Percentiles rank a stretch among this genome's conserved stretches.
These are phyloP conservation scores for Patella depressa DNA, from an alignment of 2,888 invertebrate species.

Conservation along the genomic window DNA sequence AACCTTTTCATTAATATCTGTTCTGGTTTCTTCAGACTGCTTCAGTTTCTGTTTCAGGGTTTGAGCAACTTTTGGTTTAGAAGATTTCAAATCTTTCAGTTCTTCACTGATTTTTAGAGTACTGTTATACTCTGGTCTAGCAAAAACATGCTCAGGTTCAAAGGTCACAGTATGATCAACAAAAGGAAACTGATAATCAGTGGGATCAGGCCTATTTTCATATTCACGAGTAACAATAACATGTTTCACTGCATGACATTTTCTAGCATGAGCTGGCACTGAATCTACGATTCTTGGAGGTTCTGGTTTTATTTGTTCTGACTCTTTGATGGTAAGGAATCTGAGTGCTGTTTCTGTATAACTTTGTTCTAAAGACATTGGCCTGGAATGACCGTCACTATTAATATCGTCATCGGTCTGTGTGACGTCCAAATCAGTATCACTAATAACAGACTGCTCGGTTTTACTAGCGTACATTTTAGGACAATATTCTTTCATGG, in stretches of 20 bases:
- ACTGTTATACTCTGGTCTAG: conserved; percentile 63
- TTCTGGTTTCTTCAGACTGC: conserved; percentile 45
- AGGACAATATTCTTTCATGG: conserved; percentile 16
- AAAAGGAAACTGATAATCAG: conserved; percentile 55
- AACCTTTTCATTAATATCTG: conserved; percentile 62
- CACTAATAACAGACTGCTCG: conserved; percentile 38
- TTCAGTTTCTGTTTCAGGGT: conserved; percentile 52
- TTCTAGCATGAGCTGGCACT: not conserved
- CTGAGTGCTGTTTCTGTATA: not conserved
- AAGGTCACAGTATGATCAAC: conserved; percentile 25
- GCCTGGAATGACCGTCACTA: conserved; percentile 15
- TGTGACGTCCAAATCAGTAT: conserved; percentile 20
- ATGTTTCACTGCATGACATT: not conserved
- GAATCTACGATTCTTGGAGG: not conserved
- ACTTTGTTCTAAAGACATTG: conserved; percentile 5
- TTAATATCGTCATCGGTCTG: not conserved
- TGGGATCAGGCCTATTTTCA: conserved; percentile 38
- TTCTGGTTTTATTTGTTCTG: not conserved
- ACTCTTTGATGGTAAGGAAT: not conserved
- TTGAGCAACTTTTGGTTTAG: conserved; percentile 47
- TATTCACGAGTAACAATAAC: conserved; percentile 49
- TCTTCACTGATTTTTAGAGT: conserved; percentile 54
- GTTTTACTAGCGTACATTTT: conserved; percentile 37
- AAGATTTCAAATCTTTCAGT: conserved; percentile 47
- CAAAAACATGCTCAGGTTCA: conserved; percentile 56